phyloP scores from a whole-genome alignment of 2,113 vertebrate genomes.

The Macroglossus sobrinus region DNA sequence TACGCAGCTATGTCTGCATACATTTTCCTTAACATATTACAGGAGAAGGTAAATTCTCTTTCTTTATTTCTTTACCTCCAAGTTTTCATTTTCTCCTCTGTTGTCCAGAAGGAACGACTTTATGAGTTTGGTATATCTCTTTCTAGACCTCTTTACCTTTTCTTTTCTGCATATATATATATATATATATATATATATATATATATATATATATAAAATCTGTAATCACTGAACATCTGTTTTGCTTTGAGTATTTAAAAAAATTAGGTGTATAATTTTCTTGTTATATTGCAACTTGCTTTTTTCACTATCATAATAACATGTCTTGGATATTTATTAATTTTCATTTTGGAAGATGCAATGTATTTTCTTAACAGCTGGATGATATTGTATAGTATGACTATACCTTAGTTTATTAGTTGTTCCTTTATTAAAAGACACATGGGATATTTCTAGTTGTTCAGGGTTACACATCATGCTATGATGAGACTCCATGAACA shows the following conservation, averaged over 20 bases:
- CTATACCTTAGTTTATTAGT: neutral
- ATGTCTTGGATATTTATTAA: neutral
- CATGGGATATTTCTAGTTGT: neutral
- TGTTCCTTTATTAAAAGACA: neutral
- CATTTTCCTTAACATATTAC: neutral
- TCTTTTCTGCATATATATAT: neutral
- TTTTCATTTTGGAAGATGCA: neutral
- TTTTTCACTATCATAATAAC: neutral
- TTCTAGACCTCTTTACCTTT: neutral
- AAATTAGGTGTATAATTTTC: neutral
- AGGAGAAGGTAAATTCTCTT: neutral
- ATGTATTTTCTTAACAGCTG: neutral
- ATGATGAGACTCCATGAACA: neutral
- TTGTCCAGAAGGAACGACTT: neutral
- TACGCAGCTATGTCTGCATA: neutral
- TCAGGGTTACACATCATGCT: neutral
- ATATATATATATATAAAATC: neutral
- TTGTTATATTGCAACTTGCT: neutral
- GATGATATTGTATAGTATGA: neutral
- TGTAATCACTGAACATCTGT: neutral
- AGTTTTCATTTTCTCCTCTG: neutral
- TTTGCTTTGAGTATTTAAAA: neutral
- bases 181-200: too few relatives aligned
- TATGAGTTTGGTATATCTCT: neutral
- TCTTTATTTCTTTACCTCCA: neutral